Percentiles rank a stretch among this genome's conserved stretches.
These are phyloP conservation scores for Austrolebias charrua DNA, from an alignment of 2,797 vertebrate species.

Conservation along the genomic window DNA sequence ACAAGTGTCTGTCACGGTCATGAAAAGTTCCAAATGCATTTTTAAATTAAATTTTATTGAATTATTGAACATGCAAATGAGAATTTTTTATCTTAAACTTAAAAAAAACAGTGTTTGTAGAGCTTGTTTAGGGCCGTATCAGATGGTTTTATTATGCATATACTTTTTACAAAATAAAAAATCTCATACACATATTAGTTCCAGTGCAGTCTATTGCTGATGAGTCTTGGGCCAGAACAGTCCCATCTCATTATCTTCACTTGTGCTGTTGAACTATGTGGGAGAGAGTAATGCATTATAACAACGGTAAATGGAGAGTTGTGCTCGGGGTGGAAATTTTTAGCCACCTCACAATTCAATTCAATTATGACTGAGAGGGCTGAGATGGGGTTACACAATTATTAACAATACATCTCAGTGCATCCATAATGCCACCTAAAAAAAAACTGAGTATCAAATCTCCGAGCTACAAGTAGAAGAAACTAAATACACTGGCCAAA, in stretches of 20 bases:
- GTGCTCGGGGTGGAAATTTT: too few relatives aligned
- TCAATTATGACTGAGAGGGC: too few relatives aligned
- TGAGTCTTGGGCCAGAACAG: constrained; percentile 13
- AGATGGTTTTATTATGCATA: constrained; percentile 38
- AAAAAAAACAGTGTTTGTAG: constrained; percentile 17
- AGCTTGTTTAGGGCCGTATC: constrained; percentile 26
- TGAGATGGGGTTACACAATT: too few relatives aligned
- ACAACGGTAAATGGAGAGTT: constrained; percentile 10
- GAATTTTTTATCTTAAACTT: constrained; percentile 24
- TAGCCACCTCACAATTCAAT: too few relatives aligned
- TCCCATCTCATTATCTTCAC: constrained; percentile 25
- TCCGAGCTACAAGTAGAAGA: too few relatives aligned
- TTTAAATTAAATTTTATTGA: constrained; percentile 41
- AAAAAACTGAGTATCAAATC: too few relatives aligned
- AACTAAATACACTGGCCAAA: too few relatives aligned
- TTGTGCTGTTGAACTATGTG: constrained; percentile 14
- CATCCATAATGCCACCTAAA: too few relatives aligned
- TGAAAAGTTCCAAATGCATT: constrained; percentile 23
- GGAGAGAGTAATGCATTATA: constrained; percentile 16
- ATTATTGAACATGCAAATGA: constrained; percentile 54
- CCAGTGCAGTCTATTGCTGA: constrained; percentile 3
- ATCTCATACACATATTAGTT: constrained; percentile 3
- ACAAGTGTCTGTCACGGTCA: neutral
- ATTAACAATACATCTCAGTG: too few relatives aligned
- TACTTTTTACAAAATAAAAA: constrained; percentile 21